These are phyloP conservation scores for Ametastegia equiseti DNA, from an alignment of 2,888 invertebrate species.

Conservation along the genomic window DNA sequence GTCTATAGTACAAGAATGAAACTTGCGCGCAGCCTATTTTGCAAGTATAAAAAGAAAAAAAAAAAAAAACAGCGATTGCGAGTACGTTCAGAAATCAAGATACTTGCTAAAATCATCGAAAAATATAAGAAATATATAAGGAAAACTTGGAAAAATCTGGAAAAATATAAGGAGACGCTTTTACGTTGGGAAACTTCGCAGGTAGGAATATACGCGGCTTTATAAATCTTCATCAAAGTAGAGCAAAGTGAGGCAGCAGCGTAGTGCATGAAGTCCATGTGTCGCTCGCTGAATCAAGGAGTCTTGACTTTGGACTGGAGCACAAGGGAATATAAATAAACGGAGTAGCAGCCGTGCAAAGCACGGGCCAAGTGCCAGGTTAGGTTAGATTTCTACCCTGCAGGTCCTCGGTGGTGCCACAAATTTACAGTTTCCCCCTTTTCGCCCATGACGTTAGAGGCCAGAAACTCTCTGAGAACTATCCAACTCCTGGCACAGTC, in stretches of 20 bases:
- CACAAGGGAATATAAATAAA: constrained; percentile 30
- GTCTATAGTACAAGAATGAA: not conserved
- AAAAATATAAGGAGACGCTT: not conserved
- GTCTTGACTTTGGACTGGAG: constrained; percentile 31
- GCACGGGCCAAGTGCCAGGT: constrained; percentile 33
- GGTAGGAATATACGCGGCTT: not conserved
- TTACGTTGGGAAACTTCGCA: not conserved
- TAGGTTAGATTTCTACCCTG: constrained; percentile 15
- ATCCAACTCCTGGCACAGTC: constrained; percentile 17
- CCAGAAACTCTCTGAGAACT: constrained; percentile 8
- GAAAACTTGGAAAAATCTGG: not conserved
- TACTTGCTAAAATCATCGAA: not conserved
- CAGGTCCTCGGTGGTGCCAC: constrained; percentile 14
- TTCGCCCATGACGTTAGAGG: constrained; percentile 15
- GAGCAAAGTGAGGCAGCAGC: not conserved
- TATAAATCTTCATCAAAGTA: constrained; percentile 23
- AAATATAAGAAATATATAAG: too few species aligned
- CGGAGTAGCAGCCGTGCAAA: constrained; percentile 10
- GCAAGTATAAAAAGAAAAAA: too few species aligned
- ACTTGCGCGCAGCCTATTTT: not conserved
- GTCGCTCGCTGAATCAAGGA: constrained; percentile 24
- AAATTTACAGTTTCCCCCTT: constrained; percentile 13
- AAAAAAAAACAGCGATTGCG: not conserved
- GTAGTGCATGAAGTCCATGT: not conserved
- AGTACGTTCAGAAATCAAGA: not conserved